Evolutionary conservation across 2,797 vertebrate species (phyloP).

Genomic region (Eulemur coronatus): DNA sequence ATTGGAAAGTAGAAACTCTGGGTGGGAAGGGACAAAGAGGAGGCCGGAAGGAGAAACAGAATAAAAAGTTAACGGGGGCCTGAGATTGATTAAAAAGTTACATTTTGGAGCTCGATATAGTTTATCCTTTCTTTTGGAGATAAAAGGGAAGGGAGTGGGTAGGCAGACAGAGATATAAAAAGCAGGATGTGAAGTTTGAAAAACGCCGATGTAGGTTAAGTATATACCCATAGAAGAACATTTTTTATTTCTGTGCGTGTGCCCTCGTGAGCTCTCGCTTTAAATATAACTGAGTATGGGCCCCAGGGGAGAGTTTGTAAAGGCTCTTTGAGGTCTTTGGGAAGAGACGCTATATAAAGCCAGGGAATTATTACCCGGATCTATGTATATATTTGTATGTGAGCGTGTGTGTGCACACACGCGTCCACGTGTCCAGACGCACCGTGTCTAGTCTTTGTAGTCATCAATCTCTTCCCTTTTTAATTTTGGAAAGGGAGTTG

Average conservation of each 20-base stretch:
- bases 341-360: slow-evolving; percentile 10
- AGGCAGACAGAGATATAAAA: slow-evolving; percentile 58
- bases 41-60: neutral
- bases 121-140: slow-evolving; percentile 52
- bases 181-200: slow-evolving; percentile 45
- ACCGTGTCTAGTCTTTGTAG: neutral
- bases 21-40: neutral
- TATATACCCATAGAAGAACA: slow-evolving; percentile 28
- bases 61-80: neutral
- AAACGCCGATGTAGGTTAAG: slow-evolving; percentile 42
- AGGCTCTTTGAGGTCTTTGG: slow-evolving; percentile 53
- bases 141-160: slow-evolving; percentile 42
- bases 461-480: neutral
- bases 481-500: neutral
- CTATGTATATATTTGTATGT: neutral
- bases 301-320: slow-evolving; percentile 45
- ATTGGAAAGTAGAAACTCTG: neutral
- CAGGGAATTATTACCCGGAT: neutral
- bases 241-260: slow-evolving; percentile 51
- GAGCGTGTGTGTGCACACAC: neutral
- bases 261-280: slow-evolving; percentile 16
- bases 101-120: slow-evolving; percentile 23
- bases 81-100: slow-evolving; percentile 18
- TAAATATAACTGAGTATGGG: slow-evolving; percentile 41
- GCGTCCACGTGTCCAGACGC: neutral